These are phyloP conservation scores for Periparus ater DNA, from an alignment of 2,797 vertebrate genomes.

Conservation along the genomic window DNA sequence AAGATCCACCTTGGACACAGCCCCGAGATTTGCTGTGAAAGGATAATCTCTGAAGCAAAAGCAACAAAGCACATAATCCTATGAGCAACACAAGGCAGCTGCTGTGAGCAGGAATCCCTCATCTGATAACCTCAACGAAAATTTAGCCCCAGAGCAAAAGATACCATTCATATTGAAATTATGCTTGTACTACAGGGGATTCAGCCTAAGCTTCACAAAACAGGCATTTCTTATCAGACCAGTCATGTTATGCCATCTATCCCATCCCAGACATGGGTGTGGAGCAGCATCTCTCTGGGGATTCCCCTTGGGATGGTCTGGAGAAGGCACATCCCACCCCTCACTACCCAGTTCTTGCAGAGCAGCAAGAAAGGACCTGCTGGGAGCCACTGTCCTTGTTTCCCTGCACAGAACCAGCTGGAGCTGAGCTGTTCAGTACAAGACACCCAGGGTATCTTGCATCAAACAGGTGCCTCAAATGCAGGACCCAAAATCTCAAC, in stretches of 20 bases:
- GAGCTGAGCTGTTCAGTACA: neutral
- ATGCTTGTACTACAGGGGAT: neutral
- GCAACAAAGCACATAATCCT: neutral
- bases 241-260: rapidly evolving
- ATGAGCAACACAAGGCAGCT: neutral
- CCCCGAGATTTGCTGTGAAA: neutral
- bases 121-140: neutral
- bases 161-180: neutral
- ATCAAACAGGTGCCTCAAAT: neutral
- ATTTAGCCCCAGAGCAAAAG: neutral
- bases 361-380: neutral
- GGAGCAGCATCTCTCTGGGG: neutral
- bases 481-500: neutral
- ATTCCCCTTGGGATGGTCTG: neutral
- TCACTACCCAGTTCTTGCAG: neutral
- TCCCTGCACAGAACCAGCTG: neutral
- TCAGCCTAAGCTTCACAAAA: neutral
- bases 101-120: neutral
- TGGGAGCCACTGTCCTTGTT: neutral
- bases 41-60: neutral
- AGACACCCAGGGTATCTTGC: neutral
- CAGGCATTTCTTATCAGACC: neutral
- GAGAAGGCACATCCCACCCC: neutral
- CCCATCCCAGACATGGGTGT: neutral
- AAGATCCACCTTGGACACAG: neutral